Base-by-base conservation (phyloP, 2,888 invertebrate species). In the Drosophila nr. perissopoda region DNA sequence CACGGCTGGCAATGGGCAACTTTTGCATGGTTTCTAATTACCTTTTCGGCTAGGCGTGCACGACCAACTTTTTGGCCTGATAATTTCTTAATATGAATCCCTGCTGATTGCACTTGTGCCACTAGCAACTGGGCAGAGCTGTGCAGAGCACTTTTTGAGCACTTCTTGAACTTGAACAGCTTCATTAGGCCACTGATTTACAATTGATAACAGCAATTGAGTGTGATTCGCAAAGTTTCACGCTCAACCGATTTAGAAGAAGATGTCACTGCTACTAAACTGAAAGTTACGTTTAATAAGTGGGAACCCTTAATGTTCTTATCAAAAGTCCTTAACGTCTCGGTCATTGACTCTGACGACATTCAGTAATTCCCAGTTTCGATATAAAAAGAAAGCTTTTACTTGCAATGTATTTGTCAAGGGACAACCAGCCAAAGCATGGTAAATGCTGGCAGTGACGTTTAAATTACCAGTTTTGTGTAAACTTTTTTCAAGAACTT, bases 11-110 rank as follows among this genome's bases (percentile, higher is more conserved):
- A 25, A 61, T 29, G 51, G 42, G 40, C 68, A 73, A 77, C 59
- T 75, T 81, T 70, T 70, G 67, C 86, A 67, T 80, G 69, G 73
- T 73, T 68, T 83, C 76, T 83, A 83, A 83, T 83, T 83, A 85
- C 86, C 72, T 67, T 70, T 70, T 69, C 75, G 67, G 71, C 58
- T 45, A 45, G 64, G 51, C 49, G 69, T 68, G 69, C 40, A 59
- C 38, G 66, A 40, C 57, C 72, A 78, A 80, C 73, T 78, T 85
- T 80, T 74, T 72, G 73, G 66, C 67, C 71, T 66, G 75, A 68
- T 83, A 85, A 83, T 85, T 82, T 85, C 83, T 83, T 85, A 85
- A 83, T 82, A 80, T 77, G 45, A 58, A 70, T 49, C 51, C 49
- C 53, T n/a, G 42, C 53, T 61, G 67, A 73, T 76, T 72, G 79